Conservation (phyloP, 1,140 invertebrate genomes). For the Caenorhabditis briggsae region DNA sequence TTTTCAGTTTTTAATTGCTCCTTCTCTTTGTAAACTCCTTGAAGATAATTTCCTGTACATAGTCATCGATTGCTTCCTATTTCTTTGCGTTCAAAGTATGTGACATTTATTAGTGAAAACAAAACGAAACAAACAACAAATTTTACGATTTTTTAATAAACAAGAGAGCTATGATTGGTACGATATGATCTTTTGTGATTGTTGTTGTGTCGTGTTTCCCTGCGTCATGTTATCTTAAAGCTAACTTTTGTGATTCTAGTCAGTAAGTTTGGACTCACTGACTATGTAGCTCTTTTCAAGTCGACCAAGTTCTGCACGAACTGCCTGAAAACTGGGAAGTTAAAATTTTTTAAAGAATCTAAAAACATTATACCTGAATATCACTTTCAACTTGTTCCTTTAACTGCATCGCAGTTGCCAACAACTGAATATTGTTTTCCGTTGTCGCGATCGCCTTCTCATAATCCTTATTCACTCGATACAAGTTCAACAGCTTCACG, state of each 20-base stretch:
- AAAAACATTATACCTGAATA: constrained; percentile 13
- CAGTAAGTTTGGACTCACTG: not conserved
- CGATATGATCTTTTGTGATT: not conserved
- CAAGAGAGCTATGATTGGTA: not conserved
- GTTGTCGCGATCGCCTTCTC: not conserved
- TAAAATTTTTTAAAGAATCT: not conserved
- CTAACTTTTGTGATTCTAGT: not conserved
- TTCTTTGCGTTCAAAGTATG: no score
- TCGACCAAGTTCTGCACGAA: not conserved
- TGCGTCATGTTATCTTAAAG: constrained; percentile 19
- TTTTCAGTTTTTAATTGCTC: constrained; percentile 28
- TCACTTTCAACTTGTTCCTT: constrained; percentile 34
- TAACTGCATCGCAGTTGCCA: constrained; percentile 35
- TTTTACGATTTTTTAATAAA: not conserved
- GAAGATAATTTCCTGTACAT: no score
- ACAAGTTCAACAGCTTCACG: constrained; percentile 64
- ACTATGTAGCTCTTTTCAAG: constrained; percentile 47
- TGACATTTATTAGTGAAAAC: not conserved
- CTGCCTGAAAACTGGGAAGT: constrained; percentile 5
- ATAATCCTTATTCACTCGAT: constrained; percentile 4
- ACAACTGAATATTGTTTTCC: constrained; percentile 15
- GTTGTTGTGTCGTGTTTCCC: constrained; percentile 1
- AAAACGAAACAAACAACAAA: not conserved
- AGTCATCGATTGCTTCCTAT: no score
- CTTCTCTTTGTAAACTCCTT: not conserved